A percentile compares a stretch with the other conserved stretches of the same genome.
Evolutionary conservation across 2,113 vertebrate genomes (phyloP).

Genomic region (Zeus faber): DNA sequence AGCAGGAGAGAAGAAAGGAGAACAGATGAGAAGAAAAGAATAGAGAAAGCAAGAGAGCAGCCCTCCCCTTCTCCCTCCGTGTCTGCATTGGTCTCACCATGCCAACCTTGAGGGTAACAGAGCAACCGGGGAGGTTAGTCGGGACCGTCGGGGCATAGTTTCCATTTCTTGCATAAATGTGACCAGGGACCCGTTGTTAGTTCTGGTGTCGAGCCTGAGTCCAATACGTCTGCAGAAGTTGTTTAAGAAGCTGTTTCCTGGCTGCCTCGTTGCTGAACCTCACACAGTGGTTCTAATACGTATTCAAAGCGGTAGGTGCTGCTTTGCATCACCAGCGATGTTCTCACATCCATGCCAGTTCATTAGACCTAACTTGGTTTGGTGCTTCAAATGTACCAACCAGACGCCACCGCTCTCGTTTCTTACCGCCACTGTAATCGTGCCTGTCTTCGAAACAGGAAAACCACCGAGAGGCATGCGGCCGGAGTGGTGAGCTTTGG

Average conservation of each 20-base stretch:
- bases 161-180: conserved; percentile 34
- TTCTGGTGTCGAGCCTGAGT: conserved; percentile 24
- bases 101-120: conserved; percentile 24
- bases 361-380: background rate
- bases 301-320: background rate
- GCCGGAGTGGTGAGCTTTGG: conserved; percentile 18
- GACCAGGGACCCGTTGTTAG: conserved; percentile 32
- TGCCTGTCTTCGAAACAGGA: conserved; percentile 32
- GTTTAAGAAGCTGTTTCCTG: conserved; percentile 29
- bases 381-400: background rate
- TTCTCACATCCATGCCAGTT: background rate
- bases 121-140: conserved; percentile 17
- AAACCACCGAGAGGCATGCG: conserved; percentile 39
- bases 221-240: conserved; percentile 33
- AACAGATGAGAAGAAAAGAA: background rate
- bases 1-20: background rate
- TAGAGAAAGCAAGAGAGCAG: background rate
- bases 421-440: conserved; percentile 35
- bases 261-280: conserved; percentile 14
- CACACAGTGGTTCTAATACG: background rate
- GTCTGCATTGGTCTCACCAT: background rate
- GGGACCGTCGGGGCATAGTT: conserved; percentile 12
- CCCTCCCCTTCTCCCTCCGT: background rate
- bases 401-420: conserved; percentile 47
- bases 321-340: background rate